phyloP scores from a whole-genome alignment of 2,797 vertebrate species.

The Salarias fasciatus region DNA sequence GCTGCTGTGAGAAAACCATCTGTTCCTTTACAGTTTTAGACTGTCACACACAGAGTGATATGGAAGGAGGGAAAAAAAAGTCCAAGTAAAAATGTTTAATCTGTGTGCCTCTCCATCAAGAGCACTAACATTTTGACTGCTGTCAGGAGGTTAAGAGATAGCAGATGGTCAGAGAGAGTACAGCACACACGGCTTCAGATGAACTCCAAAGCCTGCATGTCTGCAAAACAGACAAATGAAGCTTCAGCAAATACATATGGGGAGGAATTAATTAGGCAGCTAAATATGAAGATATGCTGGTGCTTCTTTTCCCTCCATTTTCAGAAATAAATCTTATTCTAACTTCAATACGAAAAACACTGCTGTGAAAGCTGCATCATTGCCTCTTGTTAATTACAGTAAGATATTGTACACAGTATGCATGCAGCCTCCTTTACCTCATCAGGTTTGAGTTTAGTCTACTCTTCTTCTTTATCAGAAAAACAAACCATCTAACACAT shows the following conservation, averaged over 20 bases:
- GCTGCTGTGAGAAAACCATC: conserved; percentile 37
- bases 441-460: too few relatives aligned
- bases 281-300: too few relatives aligned
- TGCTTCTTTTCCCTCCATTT: too few relatives aligned
- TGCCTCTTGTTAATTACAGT: too few relatives aligned
- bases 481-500: too few relatives aligned
- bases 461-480: too few relatives aligned
- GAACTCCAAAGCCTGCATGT: conserved; percentile 20
- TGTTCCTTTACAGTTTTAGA: conserved; percentile 38
- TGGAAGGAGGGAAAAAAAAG: neutral
- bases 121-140: conserved; percentile 25
- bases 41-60: conserved; percentile 24
- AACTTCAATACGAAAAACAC: too few relatives aligned
- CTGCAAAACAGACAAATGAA: neutral
- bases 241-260: conserved; percentile 3
- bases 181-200: conserved; percentile 39
- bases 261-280: too few relatives aligned
- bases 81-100: conserved; percentile 49
- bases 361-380: too few relatives aligned
- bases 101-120: conserved; percentile 28
- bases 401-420: too few relatives aligned
- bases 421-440: too few relatives aligned
- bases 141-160: conserved; percentile 42
- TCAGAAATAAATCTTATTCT: too few relatives aligned
- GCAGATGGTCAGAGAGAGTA: conserved; percentile 55